Evolutionary conservation across 2,888 invertebrate genomes (phyloP).

Genomic region (Limenitis arthemis): DNA sequence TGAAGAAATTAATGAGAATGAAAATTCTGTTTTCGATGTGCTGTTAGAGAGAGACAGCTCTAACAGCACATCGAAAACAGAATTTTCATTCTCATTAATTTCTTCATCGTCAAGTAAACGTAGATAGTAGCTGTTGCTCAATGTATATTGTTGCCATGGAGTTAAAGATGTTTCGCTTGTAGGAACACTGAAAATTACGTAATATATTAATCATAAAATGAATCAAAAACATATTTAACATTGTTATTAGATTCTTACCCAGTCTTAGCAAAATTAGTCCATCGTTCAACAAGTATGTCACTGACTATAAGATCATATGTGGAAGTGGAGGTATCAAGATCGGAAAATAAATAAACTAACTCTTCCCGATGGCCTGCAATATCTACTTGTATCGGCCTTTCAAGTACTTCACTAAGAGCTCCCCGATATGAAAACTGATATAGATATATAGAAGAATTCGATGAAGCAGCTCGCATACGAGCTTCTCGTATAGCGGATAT

Average conservation of each 20-base stretch:
- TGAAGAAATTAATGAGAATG: slow-evolving; percentile 32
- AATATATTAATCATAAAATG: background rate
- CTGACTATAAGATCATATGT: slow-evolving; percentile 39
- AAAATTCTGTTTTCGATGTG: slow-evolving; percentile 34
- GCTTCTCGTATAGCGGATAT: slow-evolving; percentile 52
- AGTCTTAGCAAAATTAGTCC: slow-evolving; percentile 57
- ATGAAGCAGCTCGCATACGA: slow-evolving; percentile 34
- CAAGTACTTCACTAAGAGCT: slow-evolving; percentile 39
- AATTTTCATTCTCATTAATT: slow-evolving; percentile 25
- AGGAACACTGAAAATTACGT: slow-evolving; percentile 42
- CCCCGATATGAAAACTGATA: slow-evolving; percentile 62
- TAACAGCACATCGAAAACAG: slow-evolving; percentile 35
- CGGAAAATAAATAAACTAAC: slow-evolving; percentile 48
- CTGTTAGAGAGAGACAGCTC: slow-evolving; percentile 22
- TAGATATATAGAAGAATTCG: slow-evolving; percentile 38
- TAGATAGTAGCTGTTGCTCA: slow-evolving; percentile 30
- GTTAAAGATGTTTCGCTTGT: slow-evolving; percentile 37
- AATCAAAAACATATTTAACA: background rate
- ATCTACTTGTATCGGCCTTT: slow-evolving; percentile 38
- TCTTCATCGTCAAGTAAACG: slow-evolving; percentile 40
- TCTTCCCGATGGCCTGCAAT: slow-evolving; percentile 55
- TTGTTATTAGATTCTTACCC: slow-evolving; percentile 34
- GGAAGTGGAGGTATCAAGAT: slow-evolving; percentile 22
- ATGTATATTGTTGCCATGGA: slow-evolving; percentile 44
- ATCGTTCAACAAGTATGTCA: slow-evolving; percentile 50